A percentile compares a stretch with the other conserved stretches of the same genome.
These are phyloP conservation scores for Teleogryllus oceanicus DNA, from an alignment of 2,888 invertebrate genomes.

Conservation along the genomic window DNA sequence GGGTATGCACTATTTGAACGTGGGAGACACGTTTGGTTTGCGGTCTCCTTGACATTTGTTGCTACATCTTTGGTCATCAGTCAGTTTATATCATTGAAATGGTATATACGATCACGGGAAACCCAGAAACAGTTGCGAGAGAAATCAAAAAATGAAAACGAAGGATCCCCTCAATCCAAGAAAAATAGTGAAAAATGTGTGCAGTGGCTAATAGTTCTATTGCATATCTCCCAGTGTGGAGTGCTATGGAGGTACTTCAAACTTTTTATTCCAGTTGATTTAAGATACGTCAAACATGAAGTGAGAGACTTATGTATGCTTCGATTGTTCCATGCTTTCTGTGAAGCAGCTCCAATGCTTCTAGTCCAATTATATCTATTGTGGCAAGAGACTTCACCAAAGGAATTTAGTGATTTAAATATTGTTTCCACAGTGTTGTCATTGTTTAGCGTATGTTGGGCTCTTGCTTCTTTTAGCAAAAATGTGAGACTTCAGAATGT, in stretches of 20 bases:
- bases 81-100: conserved; percentile 70
- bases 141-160: conserved; percentile 36
- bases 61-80: conserved; percentile 70
- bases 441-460: conserved; percentile 85
- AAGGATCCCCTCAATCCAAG: conserved; percentile 28
- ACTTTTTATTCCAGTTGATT: conserved; percentile 77
- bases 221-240: conserved; percentile 49
- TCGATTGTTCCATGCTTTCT: conserved; percentile 79
- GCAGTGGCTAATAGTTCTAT: conserved; percentile 65
- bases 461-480: conserved; percentile 85
- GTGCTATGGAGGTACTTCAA: conserved; percentile 68
- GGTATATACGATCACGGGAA: conserved; percentile 58
- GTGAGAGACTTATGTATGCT: conserved; percentile 66
- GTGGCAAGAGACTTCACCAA: conserved; percentile 48
- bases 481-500: conserved; percentile 78
- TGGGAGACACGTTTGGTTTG: conserved; percentile 62
- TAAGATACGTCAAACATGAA: conserved; percentile 79
- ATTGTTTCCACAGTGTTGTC: conserved; percentile 77
- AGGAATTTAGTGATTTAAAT: conserved; percentile 68
- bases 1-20: conserved; percentile 76
- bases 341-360: conserved; percentile 84
- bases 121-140: conserved; percentile 37
- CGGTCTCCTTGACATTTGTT: conserved; percentile 67
- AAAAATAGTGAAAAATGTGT: conserved; percentile 38
- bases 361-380: conserved; percentile 76